Evolutionary conservation across 2,888 invertebrate species (phyloP).

Genomic region (Drosophila pseudotalamancana): DNA sequence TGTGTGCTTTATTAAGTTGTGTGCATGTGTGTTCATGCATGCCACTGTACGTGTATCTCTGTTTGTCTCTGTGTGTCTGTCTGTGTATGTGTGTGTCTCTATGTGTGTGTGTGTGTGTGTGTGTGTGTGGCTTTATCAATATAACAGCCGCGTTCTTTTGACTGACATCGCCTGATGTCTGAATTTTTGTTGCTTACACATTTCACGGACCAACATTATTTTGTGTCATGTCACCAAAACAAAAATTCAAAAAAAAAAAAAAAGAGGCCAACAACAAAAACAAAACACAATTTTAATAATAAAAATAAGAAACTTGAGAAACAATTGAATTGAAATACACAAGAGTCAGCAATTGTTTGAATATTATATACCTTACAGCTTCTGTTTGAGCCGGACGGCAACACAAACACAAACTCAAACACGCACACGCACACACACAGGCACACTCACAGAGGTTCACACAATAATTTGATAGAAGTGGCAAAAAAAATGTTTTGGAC

Average conservation of each 20-base stretch:
- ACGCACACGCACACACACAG: constrained; percentile 11
- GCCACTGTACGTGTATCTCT: constrained; percentile 10
- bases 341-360: constrained; percentile 8
- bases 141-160: constrained; percentile 49
- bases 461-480: constrained; percentile 7
- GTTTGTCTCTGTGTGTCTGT: constrained; percentile 1
- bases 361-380: constrained; percentile 39
- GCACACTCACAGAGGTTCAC: constrained; percentile 10
- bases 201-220: constrained; percentile 43
- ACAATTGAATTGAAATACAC: background rate
- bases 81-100: constrained; percentile 12
- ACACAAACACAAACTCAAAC: constrained; percentile 9
- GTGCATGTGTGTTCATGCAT: constrained; percentile 14
- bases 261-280: constrained; percentile 3
- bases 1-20: too few species aligned
- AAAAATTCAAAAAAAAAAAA: constrained; percentile 11
- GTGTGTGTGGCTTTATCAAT: constrained; percentile 69
- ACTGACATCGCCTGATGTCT: constrained; percentile 45
- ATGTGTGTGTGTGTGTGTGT: constrained; percentile 16
- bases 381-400: constrained; percentile 18
- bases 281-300: background rate
- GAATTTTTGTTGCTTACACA: constrained; percentile 22
- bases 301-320: background rate
- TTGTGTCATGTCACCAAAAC: constrained; percentile 35
- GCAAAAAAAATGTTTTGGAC: constrained; percentile 17